Evolutionary conservation across 2,113 vertebrate species (phyloP).

Genomic region (Syngnathus floridae): DNA sequence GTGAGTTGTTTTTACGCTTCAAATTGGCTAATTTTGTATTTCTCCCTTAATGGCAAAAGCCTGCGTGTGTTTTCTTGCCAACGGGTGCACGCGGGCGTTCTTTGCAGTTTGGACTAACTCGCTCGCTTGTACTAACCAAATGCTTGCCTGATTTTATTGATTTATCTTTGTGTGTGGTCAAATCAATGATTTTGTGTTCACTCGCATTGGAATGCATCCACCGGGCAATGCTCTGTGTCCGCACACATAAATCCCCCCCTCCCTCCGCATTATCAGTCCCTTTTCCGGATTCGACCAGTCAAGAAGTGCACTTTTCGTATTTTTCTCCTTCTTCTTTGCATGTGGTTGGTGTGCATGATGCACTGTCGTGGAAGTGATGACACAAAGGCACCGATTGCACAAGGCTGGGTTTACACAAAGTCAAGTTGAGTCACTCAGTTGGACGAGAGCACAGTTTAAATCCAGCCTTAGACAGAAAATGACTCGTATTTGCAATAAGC

Average conservation of each 20-base stretch:
- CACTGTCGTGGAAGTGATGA: neutral
- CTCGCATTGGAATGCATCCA: neutral
- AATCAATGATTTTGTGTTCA: neutral
- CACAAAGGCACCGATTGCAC: neutral
- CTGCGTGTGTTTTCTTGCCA: slow-evolving; percentile 13
- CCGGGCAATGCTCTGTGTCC: neutral
- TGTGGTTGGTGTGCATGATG: neutral
- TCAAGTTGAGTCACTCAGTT: no score
- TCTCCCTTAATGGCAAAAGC: neutral
- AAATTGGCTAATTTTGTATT: no score
- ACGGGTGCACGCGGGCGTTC: slow-evolving; percentile 14
- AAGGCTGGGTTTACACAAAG: neutral
- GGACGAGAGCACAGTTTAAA: neutral
- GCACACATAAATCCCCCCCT: neutral
- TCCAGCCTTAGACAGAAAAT: neutral
- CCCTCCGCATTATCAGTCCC: neutral
- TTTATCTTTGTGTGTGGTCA: neutral
- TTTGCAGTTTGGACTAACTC: slow-evolving; percentile 2
- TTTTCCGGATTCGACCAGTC: neutral
- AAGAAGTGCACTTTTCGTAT: neutral
- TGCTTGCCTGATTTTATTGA: neutral
- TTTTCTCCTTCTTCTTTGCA: neutral
- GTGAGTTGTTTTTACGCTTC: no score
- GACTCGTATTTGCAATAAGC: neutral
- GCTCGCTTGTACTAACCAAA: neutral